Evolutionary conservation across 2,888 invertebrate genomes (phyloP).

Genomic region (Cryptocheilus praepositus): DNA sequence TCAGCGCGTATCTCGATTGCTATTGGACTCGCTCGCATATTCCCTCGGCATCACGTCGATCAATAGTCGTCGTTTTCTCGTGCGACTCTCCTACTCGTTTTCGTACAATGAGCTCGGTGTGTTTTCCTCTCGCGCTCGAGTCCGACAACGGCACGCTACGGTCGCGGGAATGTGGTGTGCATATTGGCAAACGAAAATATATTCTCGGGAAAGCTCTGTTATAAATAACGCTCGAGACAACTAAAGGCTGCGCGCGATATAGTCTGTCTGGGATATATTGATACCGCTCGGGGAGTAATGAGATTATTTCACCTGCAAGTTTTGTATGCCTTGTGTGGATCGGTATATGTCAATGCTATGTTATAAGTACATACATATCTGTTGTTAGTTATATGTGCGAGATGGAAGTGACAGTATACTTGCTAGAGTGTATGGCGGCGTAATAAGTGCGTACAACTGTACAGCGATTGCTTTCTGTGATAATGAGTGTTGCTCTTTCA

Average conservation of each 20-base stretch:
- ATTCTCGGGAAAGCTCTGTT: too few species aligned
- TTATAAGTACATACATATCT: too few species aligned
- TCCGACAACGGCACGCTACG: background rate
- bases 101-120: conserved; percentile 48
- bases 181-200: too few species aligned
- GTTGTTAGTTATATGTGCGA: too few species aligned
- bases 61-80: conserved; percentile 49
- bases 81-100: conserved; percentile 36
- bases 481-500: conserved; percentile 10
- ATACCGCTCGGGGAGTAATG: background rate
- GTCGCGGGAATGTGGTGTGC: too few species aligned
- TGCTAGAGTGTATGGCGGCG: background rate
- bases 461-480: background rate
- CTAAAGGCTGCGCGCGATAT: too few species aligned
- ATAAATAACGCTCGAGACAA: too few species aligned
- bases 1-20: conserved; percentile 38
- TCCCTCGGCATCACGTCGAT: conserved; percentile 45
- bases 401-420: background rate
- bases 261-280: background rate
- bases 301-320: background rate
- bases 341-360: too few species aligned
- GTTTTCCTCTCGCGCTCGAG: conserved; percentile 49
- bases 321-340: too few species aligned
- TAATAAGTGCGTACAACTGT: conserved; percentile 3
- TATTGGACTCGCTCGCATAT: conserved; percentile 40